Evolutionary conservation across 2,113 vertebrate genomes (phyloP).

Genomic region (Parotia lawesii): DNA sequence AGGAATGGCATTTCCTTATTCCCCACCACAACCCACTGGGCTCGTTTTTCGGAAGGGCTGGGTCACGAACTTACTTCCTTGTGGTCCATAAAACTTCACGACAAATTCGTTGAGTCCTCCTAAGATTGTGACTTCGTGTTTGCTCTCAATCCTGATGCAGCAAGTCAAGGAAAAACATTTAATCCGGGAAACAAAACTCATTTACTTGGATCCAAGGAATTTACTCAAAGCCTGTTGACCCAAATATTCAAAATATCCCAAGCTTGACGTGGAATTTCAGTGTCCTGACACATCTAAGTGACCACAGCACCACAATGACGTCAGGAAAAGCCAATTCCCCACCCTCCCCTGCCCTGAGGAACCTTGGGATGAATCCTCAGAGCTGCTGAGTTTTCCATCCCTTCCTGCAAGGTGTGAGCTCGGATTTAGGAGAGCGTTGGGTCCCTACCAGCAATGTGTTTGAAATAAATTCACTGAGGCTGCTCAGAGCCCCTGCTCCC

Average conservation of each 20-base stretch:
- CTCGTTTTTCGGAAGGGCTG: not conserved
- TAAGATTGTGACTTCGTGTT: constrained; percentile 98
- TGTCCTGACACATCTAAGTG: not conserved
- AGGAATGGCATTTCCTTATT: not conserved
- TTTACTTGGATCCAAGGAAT: not conserved
- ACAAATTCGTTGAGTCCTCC: constrained; percentile 99
- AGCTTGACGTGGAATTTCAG: accelerated
- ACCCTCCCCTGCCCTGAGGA: not conserved
- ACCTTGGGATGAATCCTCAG: not conserved
- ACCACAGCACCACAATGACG: not conserved
- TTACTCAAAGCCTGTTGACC: not conserved
- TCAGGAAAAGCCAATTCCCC: not conserved
- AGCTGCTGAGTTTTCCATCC: not conserved
- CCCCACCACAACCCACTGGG: not conserved
- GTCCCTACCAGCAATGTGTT: accelerated
- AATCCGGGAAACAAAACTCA: not conserved
- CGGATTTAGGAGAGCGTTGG: accelerated
- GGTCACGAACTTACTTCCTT: constrained; percentile 90
- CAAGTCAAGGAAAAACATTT: constrained; percentile 76
- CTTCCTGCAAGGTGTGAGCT: accelerated
- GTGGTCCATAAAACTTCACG: constrained; percentile 99
- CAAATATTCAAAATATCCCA: not conserved
- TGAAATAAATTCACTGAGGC: not conserved
- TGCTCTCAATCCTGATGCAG: constrained; percentile 92
- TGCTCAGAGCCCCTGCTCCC: no score